A percentile compares a stretch with the other conserved stretches of the same genome.
These are phyloP conservation scores for Myoxocephalus aenaeus DNA, from an alignment of 2,797 vertebrate genomes.

Conservation along the genomic window DNA sequence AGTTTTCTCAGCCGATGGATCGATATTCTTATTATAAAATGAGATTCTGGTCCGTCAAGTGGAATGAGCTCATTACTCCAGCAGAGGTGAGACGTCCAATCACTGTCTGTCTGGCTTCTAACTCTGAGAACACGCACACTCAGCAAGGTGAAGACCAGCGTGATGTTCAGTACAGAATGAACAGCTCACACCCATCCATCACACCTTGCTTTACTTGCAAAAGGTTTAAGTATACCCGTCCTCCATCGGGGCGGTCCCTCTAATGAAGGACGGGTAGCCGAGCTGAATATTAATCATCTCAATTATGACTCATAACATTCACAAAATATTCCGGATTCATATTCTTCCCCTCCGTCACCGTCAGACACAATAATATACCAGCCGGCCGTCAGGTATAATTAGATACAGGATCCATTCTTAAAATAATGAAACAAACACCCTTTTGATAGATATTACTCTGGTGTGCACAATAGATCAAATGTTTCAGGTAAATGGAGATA, in stretches of 20 bases:
- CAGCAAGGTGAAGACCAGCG: not conserved
- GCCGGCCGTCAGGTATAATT: too few species aligned
- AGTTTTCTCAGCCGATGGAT: not conserved
- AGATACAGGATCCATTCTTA: not conserved
- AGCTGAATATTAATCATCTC: constrained; percentile 21
- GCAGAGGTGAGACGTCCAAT: not conserved
- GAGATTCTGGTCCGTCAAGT: constrained; percentile 14
- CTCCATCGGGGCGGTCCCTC: not conserved
- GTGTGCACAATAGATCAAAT: not conserved
- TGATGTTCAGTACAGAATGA: too few species aligned
- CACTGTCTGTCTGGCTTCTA: not conserved
- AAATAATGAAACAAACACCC: not conserved
- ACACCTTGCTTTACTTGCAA: not conserved
- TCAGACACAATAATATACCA: not conserved
- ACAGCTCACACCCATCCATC: too few species aligned
- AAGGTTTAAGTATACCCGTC: not conserved
- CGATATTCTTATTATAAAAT: constrained; percentile 36
- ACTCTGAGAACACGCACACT: constrained; percentile 2
- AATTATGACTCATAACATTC: not conserved
- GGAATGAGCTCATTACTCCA: constrained; percentile 25
- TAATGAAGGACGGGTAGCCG: constrained; percentile 1
- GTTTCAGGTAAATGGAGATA: not conserved
- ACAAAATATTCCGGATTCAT: not conserved
- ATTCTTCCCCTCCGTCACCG: not conserved
- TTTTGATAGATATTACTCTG: not conserved